A percentile compares a stretch with the other conserved stretches of the same genome.
Conservation (phyloP, 2,113 vertebrate genomes). For the Cinclus mexicanus region DNA sequence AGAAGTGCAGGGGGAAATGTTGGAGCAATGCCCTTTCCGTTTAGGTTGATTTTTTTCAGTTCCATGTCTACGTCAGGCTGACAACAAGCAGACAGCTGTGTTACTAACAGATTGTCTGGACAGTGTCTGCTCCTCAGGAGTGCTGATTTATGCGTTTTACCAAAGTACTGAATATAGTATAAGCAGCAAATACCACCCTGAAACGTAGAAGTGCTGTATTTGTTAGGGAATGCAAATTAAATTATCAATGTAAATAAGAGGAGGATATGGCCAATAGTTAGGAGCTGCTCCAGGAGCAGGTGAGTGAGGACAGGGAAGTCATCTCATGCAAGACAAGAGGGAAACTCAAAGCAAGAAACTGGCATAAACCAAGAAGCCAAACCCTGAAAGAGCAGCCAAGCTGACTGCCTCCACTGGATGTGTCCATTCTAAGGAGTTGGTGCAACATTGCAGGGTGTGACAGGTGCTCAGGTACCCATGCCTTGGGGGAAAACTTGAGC, state of each 20-base stretch:
- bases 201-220: not conserved
- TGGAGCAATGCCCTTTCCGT: not conserved
- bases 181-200: not conserved
- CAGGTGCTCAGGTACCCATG: not conserved
- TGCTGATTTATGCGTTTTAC: not conserved
- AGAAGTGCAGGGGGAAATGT: not conserved
- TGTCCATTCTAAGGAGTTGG: not conserved
- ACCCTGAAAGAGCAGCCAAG: not conserved
- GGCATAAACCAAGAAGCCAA: not conserved
- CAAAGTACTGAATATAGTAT: not conserved
- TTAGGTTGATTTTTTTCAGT: not conserved
- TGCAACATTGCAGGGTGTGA: not conserved
- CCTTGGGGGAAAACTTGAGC: not conserved
- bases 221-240: not conserved
- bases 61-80: not conserved
- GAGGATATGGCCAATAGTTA: accelerated
- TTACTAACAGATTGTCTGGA: not conserved
- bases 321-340: not conserved
- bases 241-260: not conserved
- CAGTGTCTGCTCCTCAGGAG: not conserved
- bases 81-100: not conserved
- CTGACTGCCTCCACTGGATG: accelerated
- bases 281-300: not conserved
- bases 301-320: not conserved
- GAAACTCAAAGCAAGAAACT: not conserved